phyloP scores from a whole-genome alignment of 2,888 invertebrate species.

The Ophion obscuratus region DNA sequence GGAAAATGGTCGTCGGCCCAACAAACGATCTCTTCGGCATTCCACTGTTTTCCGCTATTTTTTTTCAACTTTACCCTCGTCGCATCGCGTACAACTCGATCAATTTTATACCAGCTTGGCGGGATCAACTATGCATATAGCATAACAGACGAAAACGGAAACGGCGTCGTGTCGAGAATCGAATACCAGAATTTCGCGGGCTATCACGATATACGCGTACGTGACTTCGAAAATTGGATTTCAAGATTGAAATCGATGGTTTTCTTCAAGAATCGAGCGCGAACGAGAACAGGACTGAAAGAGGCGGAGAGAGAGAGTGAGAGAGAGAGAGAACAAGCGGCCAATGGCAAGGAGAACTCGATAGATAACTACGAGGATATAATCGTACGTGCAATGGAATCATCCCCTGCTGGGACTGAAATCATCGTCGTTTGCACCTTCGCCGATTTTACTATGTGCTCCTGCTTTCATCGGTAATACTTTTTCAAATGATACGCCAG shows the following conservation, averaged over 20 bases:
- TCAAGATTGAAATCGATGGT: slow-evolving; percentile 62
- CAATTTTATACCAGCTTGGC: slow-evolving; percentile 38
- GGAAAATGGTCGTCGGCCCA: not conserved
- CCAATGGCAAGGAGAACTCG: slow-evolving; percentile 44
- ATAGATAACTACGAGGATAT: slow-evolving; percentile 33
- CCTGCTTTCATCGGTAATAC: not conserved
- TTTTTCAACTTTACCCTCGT: not conserved
- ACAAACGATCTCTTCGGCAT: not conserved
- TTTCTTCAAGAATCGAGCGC: slow-evolving; percentile 35
- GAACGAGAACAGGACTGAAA: slow-evolving; percentile 13
- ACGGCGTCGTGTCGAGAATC: slow-evolving; percentile 55
- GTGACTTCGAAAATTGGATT: slow-evolving; percentile 66
- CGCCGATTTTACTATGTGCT: slow-evolving; percentile 10
- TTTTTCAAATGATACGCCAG: not conserved
- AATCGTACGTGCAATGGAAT: slow-evolving; percentile 54
- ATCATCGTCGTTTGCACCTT: slow-evolving; percentile 5
- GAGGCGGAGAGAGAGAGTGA: no score
- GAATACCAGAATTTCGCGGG: slow-evolving; percentile 52
- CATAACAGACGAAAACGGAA: slow-evolving; percentile 44
- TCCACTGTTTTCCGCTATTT: not conserved
- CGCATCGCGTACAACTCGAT: slow-evolving; percentile 40
- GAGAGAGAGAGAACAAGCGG: slow-evolving; percentile 18
- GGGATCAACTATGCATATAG: slow-evolving; percentile 6
- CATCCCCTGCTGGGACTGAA: slow-evolving; percentile 10
- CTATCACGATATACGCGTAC: slow-evolving; percentile 41